Evolutionary conservation across 1,140 invertebrate genomes (phyloP).

Genomic region (Zaprionus davidi): DNA sequence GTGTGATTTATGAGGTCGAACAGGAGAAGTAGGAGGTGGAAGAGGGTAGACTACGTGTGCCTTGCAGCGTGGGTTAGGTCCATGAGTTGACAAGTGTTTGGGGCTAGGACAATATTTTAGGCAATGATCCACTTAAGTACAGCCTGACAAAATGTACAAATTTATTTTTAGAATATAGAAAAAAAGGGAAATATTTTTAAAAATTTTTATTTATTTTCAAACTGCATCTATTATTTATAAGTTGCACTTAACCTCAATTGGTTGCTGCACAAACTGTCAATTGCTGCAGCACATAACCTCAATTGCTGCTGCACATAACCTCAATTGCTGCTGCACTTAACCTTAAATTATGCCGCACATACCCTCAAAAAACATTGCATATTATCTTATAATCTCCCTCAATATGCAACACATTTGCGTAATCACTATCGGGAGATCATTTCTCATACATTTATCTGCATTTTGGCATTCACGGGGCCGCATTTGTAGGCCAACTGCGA

Average conservation of each 20-base stretch:
- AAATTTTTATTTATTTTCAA: neutral
- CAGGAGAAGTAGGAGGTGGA: neutral
- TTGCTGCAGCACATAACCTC: neutral
- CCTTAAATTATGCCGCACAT: neutral
- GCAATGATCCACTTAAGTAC: constrained; percentile 37
- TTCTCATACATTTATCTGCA: constrained; percentile 6
- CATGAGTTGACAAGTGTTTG: constrained; percentile 30
- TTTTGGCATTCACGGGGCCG: neutral
- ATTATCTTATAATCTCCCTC: constrained; percentile 2
- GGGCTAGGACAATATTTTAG: constrained; percentile 31
- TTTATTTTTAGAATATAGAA: constrained; percentile 7
- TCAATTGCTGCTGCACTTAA: neutral
- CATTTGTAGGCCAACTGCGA: neutral
- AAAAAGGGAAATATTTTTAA: neutral
- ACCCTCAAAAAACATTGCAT: neutral
- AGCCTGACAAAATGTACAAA: constrained; percentile 24
- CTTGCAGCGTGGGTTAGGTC: constrained; percentile 52
- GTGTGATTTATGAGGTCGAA: constrained; percentile 62
- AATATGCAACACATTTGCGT: constrained; percentile 4
- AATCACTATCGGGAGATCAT: constrained; percentile 17
- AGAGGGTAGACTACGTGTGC: neutral
- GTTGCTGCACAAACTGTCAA: neutral
- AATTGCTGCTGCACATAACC: neutral
- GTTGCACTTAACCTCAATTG: neutral
- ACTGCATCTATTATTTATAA: neutral